These are phyloP conservation scores for Drosophila sechellia DNA, from an alignment of 1,140 invertebrate genomes.

Conservation along the genomic window DNA sequence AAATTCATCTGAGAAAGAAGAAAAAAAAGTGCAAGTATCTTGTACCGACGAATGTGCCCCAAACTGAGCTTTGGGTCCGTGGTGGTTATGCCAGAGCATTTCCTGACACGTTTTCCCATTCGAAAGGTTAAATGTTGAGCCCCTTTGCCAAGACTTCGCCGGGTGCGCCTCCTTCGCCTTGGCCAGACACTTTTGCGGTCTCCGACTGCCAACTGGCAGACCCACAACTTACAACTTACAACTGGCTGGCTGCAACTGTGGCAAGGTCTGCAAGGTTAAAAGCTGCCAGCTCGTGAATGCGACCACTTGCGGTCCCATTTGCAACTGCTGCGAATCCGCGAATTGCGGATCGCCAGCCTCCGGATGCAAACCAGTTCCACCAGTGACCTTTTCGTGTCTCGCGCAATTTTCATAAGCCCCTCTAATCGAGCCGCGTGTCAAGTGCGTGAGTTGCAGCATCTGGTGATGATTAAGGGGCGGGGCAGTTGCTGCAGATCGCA, in stretches of 20 bases:
- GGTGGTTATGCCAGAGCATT: slow-evolving; percentile 51
- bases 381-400: slow-evolving; percentile 71
- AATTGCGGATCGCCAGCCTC: slow-evolving; percentile 21
- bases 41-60: slow-evolving; percentile 12
- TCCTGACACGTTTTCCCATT: slow-evolving; percentile 65
- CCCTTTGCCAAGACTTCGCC: slow-evolving; percentile 23
- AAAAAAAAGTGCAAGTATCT: slow-evolving; percentile 14
- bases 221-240: slow-evolving; percentile 39
- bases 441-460: slow-evolving; percentile 59
- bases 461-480: slow-evolving; percentile 22
- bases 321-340: slow-evolving; percentile 30
- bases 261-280: slow-evolving; percentile 80
- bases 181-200: slow-evolving; percentile 47
- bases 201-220: slow-evolving; percentile 19
- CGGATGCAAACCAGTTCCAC: slow-evolving; percentile 64
- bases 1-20: slow-evolving; percentile 8
- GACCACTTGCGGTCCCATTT: slow-evolving; percentile 51
- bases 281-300: slow-evolving; percentile 53
- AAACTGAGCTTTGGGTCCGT: slow-evolving; percentile 27
- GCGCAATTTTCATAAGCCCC: slow-evolving; percentile 65
- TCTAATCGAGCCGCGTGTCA: slow-evolving; percentile 61
- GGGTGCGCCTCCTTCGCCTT: slow-evolving; percentile 66
- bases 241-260: slow-evolving; percentile 68
- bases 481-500: slow-evolving; percentile 16
- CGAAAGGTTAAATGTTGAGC: slow-evolving; percentile 67